phyloP scores from a whole-genome alignment of 2,797 vertebrate species.

The Dermochelys coriacea region DNA sequence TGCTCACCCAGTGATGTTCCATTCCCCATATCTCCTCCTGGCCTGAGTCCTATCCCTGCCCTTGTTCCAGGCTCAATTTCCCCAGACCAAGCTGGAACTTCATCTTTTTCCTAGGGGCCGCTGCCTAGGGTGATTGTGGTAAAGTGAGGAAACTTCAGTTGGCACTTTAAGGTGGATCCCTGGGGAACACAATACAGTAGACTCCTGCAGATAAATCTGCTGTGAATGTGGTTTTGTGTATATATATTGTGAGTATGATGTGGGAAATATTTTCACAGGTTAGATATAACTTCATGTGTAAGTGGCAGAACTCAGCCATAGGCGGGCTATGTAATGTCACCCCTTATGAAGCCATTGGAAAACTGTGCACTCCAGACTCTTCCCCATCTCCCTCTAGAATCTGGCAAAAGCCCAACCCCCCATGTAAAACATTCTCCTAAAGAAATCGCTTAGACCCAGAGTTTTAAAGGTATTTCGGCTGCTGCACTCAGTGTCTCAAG shows the following conservation, averaged over 20 bases:
- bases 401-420: background rate
- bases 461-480: background rate
- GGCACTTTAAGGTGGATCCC: rapidly evolving
- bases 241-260: rapidly evolving
- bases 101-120: too few species aligned
- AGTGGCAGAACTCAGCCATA: background rate
- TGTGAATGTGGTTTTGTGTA: background rate
- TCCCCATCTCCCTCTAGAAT: background rate
- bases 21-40: too few species aligned
- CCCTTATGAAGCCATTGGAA: background rate
- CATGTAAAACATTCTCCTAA: background rate
- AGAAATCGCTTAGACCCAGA: background rate
- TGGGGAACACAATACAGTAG: background rate
- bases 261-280: background rate
- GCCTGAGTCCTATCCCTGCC: too few species aligned
- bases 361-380: rapidly evolving
- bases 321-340: rapidly evolving
- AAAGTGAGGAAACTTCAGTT: background rate
- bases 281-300: background rate
- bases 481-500: background rate
- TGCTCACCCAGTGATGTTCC: too few species aligned
- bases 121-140: background rate
- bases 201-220: background rate
- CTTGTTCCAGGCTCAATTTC: too few species aligned
- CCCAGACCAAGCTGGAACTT: too few species aligned